Conservation (phyloP, 1,140 invertebrate genomes). For the Drosophila cardini region DNA sequence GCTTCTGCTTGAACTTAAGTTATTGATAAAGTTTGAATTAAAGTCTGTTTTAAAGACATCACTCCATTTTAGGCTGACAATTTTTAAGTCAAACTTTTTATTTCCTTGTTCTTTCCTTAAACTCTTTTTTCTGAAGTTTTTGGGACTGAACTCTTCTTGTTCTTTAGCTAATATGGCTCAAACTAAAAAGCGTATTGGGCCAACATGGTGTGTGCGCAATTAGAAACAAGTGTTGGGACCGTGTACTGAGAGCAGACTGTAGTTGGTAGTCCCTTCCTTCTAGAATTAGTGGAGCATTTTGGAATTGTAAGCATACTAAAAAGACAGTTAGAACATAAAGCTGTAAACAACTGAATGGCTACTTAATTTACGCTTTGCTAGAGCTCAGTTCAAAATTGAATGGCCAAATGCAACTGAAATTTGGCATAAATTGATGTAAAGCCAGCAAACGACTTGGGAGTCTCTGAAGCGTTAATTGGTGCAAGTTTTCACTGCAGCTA, state of each 20-base stretch:
- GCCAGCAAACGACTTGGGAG: constrained; percentile 8
- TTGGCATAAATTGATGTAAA: constrained; percentile 8
- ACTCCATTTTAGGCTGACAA: too few relatives aligned
- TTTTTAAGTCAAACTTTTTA: too few relatives aligned
- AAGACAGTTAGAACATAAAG: constrained; percentile 42
- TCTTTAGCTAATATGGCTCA: background rate
- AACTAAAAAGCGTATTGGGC: constrained; percentile 1
- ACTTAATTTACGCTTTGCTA: constrained; percentile 69
- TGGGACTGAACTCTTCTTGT: background rate
- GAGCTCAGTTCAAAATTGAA: constrained; percentile 63
- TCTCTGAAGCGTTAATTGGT: constrained; percentile 73
- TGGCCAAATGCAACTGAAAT: constrained; percentile 52
- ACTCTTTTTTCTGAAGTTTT: too few relatives aligned
- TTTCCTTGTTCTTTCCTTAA: too few relatives aligned
- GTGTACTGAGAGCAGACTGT: constrained; percentile 26
- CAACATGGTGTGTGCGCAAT: constrained; percentile 52
- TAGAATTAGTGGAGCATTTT: constrained; percentile 67
- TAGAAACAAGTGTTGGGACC: constrained; percentile 65
- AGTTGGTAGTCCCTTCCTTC: constrained; percentile 5
- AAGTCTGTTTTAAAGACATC: too few relatives aligned
- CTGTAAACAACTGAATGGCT: background rate
- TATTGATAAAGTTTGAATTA: too few relatives aligned
- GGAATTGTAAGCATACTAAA: constrained; percentile 47
- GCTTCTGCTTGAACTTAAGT: too few relatives aligned
- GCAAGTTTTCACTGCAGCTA: constrained; percentile 70